Conservation (phyloP, 2,888 invertebrate species). For the Koerneria pararmatus region DNA sequence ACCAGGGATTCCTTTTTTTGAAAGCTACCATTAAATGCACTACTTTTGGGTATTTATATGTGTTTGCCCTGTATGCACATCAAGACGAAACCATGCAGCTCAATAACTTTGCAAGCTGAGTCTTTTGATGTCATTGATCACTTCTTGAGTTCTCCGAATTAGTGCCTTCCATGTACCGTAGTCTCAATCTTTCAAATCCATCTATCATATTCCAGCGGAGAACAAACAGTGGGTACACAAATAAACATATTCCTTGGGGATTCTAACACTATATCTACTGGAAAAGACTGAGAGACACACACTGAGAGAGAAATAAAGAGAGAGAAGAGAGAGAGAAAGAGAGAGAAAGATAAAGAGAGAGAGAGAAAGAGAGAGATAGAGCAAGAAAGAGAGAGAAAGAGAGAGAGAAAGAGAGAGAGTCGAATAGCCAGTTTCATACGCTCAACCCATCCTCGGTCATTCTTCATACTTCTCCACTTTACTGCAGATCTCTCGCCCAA, state of each 20-base stretch:
- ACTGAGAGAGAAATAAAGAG: background rate
- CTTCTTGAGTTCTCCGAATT: no score
- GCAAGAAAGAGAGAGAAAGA: background rate
- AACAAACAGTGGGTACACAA: no score
- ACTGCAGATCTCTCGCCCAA: background rate
- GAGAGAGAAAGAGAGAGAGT: background rate
- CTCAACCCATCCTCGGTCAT: background rate
- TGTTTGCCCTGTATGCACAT: no score
- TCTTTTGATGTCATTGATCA: no score
- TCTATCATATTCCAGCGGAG: no score
- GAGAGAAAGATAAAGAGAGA: background rate
- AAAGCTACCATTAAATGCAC: constrained; percentile 71
- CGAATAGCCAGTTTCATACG: background rate
- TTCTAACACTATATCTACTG: no score
- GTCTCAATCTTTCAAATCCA: no score
- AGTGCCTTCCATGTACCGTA: no score
- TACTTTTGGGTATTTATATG: background rate
- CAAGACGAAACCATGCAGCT: no score
- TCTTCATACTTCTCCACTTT: constrained; percentile 8
- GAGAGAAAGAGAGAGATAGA: background rate
- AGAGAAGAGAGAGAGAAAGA: background rate
- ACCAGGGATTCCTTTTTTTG: constrained; percentile 42
- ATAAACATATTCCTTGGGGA: no score
- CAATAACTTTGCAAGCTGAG: no score
- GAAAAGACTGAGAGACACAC: background rate